Base-by-base conservation (phyloP, 2,797 vertebrate genomes). In the Macrochelys suwanniensis region DNA sequence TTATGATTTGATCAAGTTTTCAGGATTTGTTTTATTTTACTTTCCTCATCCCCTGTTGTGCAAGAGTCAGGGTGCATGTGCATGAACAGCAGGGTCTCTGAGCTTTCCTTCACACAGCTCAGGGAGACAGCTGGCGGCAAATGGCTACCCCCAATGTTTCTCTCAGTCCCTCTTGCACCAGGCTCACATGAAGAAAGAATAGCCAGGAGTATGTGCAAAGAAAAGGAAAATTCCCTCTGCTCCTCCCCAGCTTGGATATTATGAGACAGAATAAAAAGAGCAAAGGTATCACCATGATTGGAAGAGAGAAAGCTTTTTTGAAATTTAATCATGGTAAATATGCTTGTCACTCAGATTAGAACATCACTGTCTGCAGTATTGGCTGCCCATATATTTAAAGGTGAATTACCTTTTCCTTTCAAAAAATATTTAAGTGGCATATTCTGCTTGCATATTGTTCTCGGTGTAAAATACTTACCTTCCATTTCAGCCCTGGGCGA, bases 401-500 rank as follows among this genome's bases (percentile, higher is more conserved):
- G 37, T 37, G 1, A 89, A 78, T 53, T 84, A 92, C 12, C 71
- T 11, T 79, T 71, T 33, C 68, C 45, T 83, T 54, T 78, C 17
- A 23, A 74, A 92, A 92, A 54, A 56, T 2, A 57, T 2, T 7
- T 21, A 57, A 33, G 7, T 80, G 68, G 84, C 23, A 92, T 17
- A 61, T 96, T 93, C 85, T 42, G 84, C n/a, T 84, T 88, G 26
- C 0, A 61, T 77, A 80, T 59, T 89, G 45, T 56, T 71, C 25
- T 42, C 6, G 8, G 4, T 33, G 10, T 91, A 79, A 85, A 80
- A 37, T 11, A 96, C 98, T 77, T 98, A 99, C 99, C 98, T 98
- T 99, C 99, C 99, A 99, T 6, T 91, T 90, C 31, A 93, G 82
- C 19, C 13, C 97, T 37, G 99, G 98, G 28, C 98, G 98, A 87